phyloP scores from a whole-genome alignment of 2,113 vertebrate species.

The Indicator maculatus region DNA sequence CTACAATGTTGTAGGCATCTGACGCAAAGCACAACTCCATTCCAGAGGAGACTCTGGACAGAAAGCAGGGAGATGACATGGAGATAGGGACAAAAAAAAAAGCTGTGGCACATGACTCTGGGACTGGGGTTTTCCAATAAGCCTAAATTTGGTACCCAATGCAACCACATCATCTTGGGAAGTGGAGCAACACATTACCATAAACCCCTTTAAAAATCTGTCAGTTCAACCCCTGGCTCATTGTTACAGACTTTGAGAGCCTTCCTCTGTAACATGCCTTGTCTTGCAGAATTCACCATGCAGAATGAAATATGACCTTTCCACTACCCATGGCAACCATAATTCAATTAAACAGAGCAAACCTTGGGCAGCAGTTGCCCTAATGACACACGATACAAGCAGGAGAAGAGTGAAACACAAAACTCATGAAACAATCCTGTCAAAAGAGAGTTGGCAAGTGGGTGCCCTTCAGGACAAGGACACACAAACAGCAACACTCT shows the following conservation, averaged over 20 bases:
- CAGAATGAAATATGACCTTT: conserved; percentile 15
- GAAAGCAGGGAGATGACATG: background rate
- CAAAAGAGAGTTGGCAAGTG: background rate
- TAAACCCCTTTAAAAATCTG: background rate
- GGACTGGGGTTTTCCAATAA: background rate
- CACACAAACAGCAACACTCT: accelerated
- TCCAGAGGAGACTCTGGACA: background rate
- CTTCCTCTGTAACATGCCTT: background rate
- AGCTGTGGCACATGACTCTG: background rate
- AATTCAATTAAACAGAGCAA: conserved; percentile 26
- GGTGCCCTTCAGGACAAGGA: conserved; percentile 22
- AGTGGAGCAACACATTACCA: background rate
- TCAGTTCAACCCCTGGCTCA: background rate
- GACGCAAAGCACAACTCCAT: background rate
- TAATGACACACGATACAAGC: background rate
- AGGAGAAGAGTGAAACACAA: conserved; percentile 34
- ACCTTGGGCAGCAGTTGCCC: background rate
- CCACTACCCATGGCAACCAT: background rate
- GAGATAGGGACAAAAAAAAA: background rate
- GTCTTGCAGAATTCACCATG: background rate
- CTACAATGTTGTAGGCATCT: background rate
- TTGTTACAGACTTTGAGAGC: background rate
- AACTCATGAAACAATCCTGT: background rate
- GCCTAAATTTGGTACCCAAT: background rate
- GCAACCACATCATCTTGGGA: background rate